Conservation (phyloP, 2,797 vertebrate genomes). For the Choloepus didactylus region DNA sequence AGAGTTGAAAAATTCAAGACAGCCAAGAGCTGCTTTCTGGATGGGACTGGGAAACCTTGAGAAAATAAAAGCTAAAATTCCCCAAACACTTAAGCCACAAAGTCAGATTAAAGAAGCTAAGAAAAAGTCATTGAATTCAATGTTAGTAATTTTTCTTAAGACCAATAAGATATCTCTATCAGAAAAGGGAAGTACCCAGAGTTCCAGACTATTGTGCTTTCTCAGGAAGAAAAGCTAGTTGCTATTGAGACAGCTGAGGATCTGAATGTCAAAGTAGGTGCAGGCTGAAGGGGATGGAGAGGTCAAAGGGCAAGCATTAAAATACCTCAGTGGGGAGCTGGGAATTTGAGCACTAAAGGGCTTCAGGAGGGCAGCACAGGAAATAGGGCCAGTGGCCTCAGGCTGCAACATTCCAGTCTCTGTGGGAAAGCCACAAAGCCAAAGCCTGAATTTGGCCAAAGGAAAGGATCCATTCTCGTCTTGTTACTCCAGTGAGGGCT, state of each 20-base stretch:
- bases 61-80: neutral
- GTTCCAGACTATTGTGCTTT: neutral
- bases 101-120: slow-evolving; percentile 38
- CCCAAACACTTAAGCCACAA: neutral
- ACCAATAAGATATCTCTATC: slow-evolving; percentile 37
- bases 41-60: neutral
- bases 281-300: neutral
- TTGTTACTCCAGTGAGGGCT: neutral
- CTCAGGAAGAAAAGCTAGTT: slow-evolving; percentile 5
- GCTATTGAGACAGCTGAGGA: neutral
- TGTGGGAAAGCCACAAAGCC: slow-evolving; percentile 64
- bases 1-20: slow-evolving; percentile 32
- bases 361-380: slow-evolving; percentile 35
- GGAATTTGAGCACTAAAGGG: neutral
- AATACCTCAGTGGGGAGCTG: neutral
- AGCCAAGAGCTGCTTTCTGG: slow-evolving; percentile 47
- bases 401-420: slow-evolving; percentile 55
- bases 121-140: slow-evolving; percentile 27
- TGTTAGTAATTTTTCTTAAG: slow-evolving; percentile 71
- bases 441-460: slow-evolving; percentile 50
- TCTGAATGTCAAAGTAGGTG: neutral
- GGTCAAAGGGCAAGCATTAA: slow-evolving; percentile 11
- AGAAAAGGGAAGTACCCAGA: neutral
- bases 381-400: slow-evolving; percentile 29
- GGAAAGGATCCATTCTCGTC: slow-evolving; percentile 49